phyloP scores from a whole-genome alignment of 2,797 vertebrate species.

The Arnoldichthys spilopterus region DNA sequence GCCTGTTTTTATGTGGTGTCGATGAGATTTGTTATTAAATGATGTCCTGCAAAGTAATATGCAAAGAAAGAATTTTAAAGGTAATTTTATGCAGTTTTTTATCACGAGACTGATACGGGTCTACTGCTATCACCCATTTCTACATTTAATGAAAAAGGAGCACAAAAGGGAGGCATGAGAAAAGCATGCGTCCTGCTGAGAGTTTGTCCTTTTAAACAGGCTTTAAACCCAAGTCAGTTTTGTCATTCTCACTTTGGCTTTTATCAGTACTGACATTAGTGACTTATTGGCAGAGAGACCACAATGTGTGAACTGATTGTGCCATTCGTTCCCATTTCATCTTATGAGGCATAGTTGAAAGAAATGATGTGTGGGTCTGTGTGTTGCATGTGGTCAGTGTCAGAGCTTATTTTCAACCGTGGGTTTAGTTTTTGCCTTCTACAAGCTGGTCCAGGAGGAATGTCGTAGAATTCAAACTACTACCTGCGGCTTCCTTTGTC shows the following conservation, averaged over 20 bases:
- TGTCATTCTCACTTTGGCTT: not conserved
- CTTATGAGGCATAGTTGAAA: not conserved
- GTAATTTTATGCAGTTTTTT: not conserved
- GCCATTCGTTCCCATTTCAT: not conserved
- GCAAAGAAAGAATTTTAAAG: not conserved
- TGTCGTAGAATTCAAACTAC: slow-evolving; percentile 32
- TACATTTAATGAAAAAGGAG: not conserved
- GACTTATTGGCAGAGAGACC: not conserved
- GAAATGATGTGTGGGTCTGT: not conserved
- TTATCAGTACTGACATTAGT: slow-evolving; percentile 4
- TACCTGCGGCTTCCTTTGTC: slow-evolving; percentile 33
- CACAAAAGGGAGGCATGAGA: not conserved
- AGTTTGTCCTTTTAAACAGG: not conserved
- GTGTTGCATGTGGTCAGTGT: not conserved
- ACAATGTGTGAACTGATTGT: not conserved
- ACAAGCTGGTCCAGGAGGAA: slow-evolving; percentile 3
- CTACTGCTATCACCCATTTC: too few species aligned
- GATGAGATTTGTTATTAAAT: not conserved
- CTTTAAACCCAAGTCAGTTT: slow-evolving; percentile 2
- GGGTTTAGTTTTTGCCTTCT: slow-evolving; percentile 7
- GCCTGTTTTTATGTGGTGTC: too few species aligned
- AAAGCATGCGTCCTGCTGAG: not conserved
- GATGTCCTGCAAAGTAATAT: not conserved
- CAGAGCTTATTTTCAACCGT: not conserved
- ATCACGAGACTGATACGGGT: not conserved